Conservation (phyloP, 2,888 invertebrate species). For the Apoderus coryli region DNA sequence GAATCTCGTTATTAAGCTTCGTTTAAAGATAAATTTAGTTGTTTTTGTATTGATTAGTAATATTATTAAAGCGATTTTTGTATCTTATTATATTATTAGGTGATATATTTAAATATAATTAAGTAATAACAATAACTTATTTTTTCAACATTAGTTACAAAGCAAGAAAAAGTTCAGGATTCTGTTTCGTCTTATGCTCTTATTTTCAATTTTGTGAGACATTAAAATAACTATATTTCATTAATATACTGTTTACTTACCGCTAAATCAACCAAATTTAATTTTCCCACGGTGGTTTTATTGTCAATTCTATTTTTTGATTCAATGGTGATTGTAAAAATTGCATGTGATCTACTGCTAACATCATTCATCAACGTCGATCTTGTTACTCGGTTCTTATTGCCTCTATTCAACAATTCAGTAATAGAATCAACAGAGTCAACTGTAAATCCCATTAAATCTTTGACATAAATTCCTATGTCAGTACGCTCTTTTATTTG, state of each 20-base stretch:
- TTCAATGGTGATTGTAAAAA: slow-evolving; percentile 96
- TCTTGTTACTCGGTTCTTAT: slow-evolving; percentile 81
- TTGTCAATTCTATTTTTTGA: slow-evolving; percentile 78
- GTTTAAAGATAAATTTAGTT: too few relatives aligned
- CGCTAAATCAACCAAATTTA: slow-evolving; percentile 94
- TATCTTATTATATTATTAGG: too few relatives aligned
- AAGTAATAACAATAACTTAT: too few relatives aligned
- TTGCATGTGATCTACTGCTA: slow-evolving; percentile 94
- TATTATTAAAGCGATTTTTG: too few relatives aligned
- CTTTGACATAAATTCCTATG: slow-evolving; percentile 96
- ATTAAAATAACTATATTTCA: too few relatives aligned
- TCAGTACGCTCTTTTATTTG: slow-evolving; percentile 94
- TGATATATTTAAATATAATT: too few relatives aligned
- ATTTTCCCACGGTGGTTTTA: slow-evolving; percentile 83
- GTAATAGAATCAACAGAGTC: slow-evolving; percentile 41
- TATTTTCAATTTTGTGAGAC: too few relatives aligned
- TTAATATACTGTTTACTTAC: slow-evolving; percentile 48
- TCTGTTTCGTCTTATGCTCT: too few relatives aligned
- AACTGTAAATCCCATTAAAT: slow-evolving; percentile 93
- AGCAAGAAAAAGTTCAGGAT: too few relatives aligned
- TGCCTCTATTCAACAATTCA: slow-evolving; percentile 63
- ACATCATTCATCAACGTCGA: slow-evolving; percentile 97
- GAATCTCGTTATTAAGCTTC: too few relatives aligned
- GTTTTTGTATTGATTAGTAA: too few relatives aligned
- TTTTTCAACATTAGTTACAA: too few relatives aligned